phyloP scores from a whole-genome alignment of 1,140 invertebrate species.

The Musca vetustissima region DNA sequence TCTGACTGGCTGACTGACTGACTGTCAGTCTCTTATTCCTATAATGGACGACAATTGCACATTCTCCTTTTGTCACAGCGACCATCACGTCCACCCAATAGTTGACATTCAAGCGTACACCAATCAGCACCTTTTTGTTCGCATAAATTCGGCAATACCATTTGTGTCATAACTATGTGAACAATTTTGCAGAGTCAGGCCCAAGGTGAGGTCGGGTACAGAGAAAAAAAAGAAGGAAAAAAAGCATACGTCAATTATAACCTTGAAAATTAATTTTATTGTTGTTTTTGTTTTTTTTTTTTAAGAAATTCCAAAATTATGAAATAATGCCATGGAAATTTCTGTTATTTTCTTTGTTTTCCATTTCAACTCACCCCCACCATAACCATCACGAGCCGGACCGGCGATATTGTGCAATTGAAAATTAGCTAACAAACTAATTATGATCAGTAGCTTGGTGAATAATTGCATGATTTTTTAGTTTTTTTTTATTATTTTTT shows the following conservation, averaged over 20 bases:
- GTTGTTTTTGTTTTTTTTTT: too few relatives aligned
- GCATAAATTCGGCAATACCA: constrained; percentile 33
- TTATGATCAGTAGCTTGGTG: not conserved
- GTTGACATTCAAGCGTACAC: constrained; percentile 39
- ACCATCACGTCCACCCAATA: constrained; percentile 43
- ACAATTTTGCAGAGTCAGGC: too few relatives aligned
- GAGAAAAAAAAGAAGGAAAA: too few relatives aligned
- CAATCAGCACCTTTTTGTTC: constrained; percentile 36
- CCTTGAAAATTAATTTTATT: too few relatives aligned
- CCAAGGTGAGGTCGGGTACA: too few relatives aligned
- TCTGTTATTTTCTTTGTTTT: too few relatives aligned
- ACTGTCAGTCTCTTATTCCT: too few relatives aligned
- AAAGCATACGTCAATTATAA: too few relatives aligned
- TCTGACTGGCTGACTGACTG: too few relatives aligned
- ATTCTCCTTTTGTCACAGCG: constrained; percentile 41
- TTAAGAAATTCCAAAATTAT: too few relatives aligned
- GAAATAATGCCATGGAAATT: too few relatives aligned
- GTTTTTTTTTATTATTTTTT: too few relatives aligned
- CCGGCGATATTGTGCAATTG: not conserved
- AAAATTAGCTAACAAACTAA: not conserved
- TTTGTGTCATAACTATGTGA: not conserved
- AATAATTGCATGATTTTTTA: not conserved
- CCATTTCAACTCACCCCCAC: not conserved
- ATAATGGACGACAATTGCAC: constrained; percentile 43
- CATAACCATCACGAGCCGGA: not conserved